Base-by-base conservation (phyloP, 2,797 vertebrate species). In the Epinephelus awoara region DNA sequence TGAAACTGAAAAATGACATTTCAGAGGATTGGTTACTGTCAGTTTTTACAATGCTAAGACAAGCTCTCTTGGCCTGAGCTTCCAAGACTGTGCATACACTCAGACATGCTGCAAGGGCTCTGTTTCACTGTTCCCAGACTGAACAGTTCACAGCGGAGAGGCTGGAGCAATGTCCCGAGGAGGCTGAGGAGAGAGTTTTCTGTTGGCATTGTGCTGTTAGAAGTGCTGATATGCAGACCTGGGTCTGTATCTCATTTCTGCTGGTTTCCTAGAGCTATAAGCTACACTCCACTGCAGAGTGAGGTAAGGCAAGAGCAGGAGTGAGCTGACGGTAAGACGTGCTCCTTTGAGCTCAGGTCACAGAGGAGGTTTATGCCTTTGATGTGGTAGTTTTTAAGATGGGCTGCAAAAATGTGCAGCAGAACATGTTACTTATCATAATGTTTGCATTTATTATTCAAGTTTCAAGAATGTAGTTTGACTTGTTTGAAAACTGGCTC, bases 1-100 rank as follows among this genome's bases (percentile, higher is more conserved):
- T 85, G 86, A 94, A 91, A 92, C 88, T 83, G 77, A 90, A 75
- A 87, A 85, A 85, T 85, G 59, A 81, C 76, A 85, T 91, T 89
- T 91, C 79, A 68, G 80, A 83, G 63, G 85, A 90, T 83, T 86
- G 85, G 81, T 86, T 75, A 75, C 84, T 84, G 89, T 89, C 89
- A 84, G 25, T 79, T 88, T 85, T 88, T 79, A 88, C 87, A 90
- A 87, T 76, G 58, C 70, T 54, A 68, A 76, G 72, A 80, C 61
- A 14, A 62, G 62, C 65, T 67, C 54, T 75, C 51, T 67, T 23
- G 19, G 79, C 59, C 38, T n/a, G 9, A 42, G 51, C 72, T 56
- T 55, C 59, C 8, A 42, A 57, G 38, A 75, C 88, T 46, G 58
- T 69, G 69, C 75, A 61, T 52, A 59, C 40, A 11, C 42, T 75